These are phyloP conservation scores for Dendrocincla fuliginosa DNA, from an alignment of 2,797 vertebrate genomes.

Conservation along the genomic window DNA sequence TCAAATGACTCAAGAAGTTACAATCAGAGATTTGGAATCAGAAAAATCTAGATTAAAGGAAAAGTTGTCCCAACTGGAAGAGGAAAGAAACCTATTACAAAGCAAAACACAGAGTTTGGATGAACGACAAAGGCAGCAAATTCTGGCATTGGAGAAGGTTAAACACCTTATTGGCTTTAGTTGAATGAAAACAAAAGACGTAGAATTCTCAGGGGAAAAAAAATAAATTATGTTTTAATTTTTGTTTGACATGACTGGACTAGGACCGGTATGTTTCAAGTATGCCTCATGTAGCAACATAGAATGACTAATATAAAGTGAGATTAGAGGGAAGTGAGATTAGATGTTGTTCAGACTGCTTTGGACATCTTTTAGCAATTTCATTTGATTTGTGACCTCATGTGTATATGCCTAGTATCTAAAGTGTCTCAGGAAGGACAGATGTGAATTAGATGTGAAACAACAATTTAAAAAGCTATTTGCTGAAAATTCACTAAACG, in stretches of 20 bases:
- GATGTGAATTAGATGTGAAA: background rate
- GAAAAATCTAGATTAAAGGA: conserved; percentile 93
- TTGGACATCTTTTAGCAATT: background rate
- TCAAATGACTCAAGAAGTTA: conserved; percentile 97
- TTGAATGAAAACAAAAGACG: background rate
- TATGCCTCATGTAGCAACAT: background rate
- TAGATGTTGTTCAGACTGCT: background rate
- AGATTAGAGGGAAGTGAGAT: background rate
- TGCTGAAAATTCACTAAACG: background rate
- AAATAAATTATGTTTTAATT: background rate
- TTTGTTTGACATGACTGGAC: background rate
- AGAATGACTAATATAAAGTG: background rate
- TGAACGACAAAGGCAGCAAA: conserved; percentile 91
- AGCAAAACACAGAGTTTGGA: conserved; percentile 90
- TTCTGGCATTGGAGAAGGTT: conserved; percentile 92
- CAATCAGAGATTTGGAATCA: conserved; percentile 95
- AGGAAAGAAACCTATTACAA: conserved; percentile 89
- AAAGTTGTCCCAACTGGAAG: conserved; percentile 90
- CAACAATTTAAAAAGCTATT: background rate
- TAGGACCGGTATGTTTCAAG: background rate
- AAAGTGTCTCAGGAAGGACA: background rate
- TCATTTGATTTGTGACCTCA: background rate
- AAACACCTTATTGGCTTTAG: background rate
- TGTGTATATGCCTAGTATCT: background rate
- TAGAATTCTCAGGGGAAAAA: background rate